Evolutionary conservation across 2,797 vertebrate genomes (phyloP).

Genomic region (Balearica regulorum): DNA sequence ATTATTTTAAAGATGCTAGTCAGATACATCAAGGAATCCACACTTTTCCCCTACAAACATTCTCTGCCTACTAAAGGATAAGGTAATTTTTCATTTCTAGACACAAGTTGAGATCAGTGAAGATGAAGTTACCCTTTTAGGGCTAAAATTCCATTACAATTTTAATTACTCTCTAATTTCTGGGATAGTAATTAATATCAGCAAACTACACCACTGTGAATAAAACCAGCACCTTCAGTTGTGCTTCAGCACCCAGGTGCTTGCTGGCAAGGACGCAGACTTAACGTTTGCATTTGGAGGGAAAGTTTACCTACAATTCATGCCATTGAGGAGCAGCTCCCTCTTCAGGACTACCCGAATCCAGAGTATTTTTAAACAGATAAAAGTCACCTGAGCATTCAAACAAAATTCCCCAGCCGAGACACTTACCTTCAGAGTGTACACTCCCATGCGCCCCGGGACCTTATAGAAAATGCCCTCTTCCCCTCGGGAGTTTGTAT

Average conservation of each 20-base stretch:
- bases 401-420: background rate
- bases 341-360: background rate
- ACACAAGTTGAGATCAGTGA: background rate
- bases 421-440: conserved; percentile 91
- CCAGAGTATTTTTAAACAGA: accelerated
- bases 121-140: background rate
- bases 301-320: accelerated
- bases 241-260: background rate
- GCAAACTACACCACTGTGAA: background rate
- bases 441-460: conserved; percentile 96
- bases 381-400: background rate
- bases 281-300: background rate
- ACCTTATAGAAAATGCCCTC: conserved; percentile 99
- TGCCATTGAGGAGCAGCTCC: accelerated
- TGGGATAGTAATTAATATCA: background rate
- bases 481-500: conserved; percentile 96
- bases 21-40: background rate
- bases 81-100: background rate
- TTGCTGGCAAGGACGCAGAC: background rate
- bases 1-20: background rate
- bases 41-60: background rate
- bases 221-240: too few relatives aligned
- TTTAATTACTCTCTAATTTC: background rate
- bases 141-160: background rate
- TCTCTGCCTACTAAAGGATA: background rate